Conservation (phyloP, 2,888 invertebrate species). For the Branchipolynoe longqiensis region DNA sequence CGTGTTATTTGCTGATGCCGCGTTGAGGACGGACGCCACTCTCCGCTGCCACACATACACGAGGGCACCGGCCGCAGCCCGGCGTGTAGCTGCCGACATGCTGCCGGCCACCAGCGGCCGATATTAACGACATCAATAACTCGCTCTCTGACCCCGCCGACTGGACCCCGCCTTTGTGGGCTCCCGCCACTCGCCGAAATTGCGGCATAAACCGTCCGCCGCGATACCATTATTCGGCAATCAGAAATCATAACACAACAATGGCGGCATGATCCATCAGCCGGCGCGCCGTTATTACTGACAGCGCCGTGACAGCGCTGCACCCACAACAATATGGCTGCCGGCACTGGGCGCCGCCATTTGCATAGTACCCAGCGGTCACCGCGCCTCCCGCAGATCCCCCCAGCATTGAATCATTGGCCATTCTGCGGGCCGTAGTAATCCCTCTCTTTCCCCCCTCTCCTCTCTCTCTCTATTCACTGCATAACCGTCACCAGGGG, state of each 20-base stretch:
- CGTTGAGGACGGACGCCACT: neutral
- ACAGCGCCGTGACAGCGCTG: constrained; percentile 38
- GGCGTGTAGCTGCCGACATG: neutral
- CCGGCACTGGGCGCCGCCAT: constrained; percentile 41
- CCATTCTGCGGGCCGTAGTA: neutral
- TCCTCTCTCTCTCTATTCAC: constrained; percentile 1
- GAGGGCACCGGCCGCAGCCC: too few relatives aligned
- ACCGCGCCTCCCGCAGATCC: constrained; percentile 1
- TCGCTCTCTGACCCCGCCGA: constrained; percentile 47
- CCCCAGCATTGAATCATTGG: too few relatives aligned
- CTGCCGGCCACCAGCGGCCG: neutral
- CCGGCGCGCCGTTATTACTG: constrained; percentile 11
- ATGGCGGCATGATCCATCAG: constrained; percentile 39
- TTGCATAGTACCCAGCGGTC: constrained; percentile 48
- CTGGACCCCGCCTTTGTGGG: constrained; percentile 3
- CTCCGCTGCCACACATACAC: neutral
- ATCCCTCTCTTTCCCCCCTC: constrained; percentile 9
- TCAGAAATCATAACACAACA: constrained; percentile 54
- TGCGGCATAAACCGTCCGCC: constrained; percentile 53
- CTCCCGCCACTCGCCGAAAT: constrained; percentile 42
- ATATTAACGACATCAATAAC: constrained; percentile 50
- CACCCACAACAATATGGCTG: constrained; percentile 50
- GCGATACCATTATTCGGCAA: constrained; percentile 41
- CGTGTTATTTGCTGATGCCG: too few relatives aligned
- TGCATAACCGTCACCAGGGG: constrained; percentile 4